Evolutionary conservation across 2,113 vertebrate genomes (phyloP), one percentile per base, ranked within the genome.

Genomic region (Sinocyclocheilus anophthalmus): DNA sequence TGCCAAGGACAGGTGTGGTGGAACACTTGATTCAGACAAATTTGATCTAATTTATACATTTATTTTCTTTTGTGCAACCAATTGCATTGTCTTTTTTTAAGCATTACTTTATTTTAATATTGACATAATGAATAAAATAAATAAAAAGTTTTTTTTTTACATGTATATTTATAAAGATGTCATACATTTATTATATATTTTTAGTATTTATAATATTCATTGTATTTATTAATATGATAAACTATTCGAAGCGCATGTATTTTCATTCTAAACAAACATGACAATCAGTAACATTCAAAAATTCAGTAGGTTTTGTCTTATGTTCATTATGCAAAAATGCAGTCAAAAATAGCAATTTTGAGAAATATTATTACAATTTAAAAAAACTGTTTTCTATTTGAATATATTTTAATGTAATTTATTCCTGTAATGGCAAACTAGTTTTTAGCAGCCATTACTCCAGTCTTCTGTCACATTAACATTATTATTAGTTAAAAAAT

Each of bases 1-100:
- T 20, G 37, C 78, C 88, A 89, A 90, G 88, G 89, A 85, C 90
- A 90, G 77, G 81, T 86, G 37, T 75, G 81, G 59, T 72, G 7
- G 37, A 87, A 78, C 24, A 84, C 18, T 87, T 12, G 59, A 42
- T 76, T 69, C 53, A 75, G 57, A 3, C 2, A 76, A 39, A 76
- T 14, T 9, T 42, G 0, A 18, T 67, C 11, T 67, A 20, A 48
- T 67, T 26, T 33, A 10, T 33, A 39, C 20, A n/a, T 55, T 20
- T 55, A 20, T 55, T 55, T 55, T 55, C 8, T 81, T 65, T 81
- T 61, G 78, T 65, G 78, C 11, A 30, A 37, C 55, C 18, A n/a
- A n/a, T 4, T 13, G 11, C 11, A 73, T n/a, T 11, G 0, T 73
- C 20, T 73, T 42, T 72, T 39, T 72, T 73, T 1, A 73, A 9